Evolutionary conservation across 2,797 vertebrate species (phyloP).

Genomic region (Hapalemur alaotrensis): DNA sequence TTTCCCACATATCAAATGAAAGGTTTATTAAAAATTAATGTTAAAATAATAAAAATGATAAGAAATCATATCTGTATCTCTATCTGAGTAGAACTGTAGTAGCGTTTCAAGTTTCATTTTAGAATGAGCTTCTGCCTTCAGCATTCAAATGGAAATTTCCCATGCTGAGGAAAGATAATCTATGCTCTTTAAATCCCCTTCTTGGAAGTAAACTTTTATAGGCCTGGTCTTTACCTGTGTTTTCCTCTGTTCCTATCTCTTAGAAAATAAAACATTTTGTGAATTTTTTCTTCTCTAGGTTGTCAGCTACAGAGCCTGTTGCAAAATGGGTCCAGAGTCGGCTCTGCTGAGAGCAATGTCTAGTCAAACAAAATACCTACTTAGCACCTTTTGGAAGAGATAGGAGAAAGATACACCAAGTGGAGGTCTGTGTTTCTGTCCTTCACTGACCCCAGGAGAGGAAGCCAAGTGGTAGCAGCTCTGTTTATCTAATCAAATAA

Average conservation of each 20-base stretch:
- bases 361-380: not conserved
- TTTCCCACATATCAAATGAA: not conserved
- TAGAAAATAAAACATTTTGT: not conserved
- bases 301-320: not conserved
- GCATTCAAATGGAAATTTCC: not conserved
- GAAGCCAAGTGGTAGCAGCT: not conserved
- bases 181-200: not conserved
- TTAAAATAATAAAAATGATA: not conserved
- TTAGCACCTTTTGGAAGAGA: not conserved
- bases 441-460: not conserved
- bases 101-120: not conserved
- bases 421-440: not conserved
- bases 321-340: not conserved
- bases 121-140: not conserved
- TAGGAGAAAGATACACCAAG: not conserved
- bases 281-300: not conserved
- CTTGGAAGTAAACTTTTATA: not conserved
- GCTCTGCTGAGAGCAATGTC: not conserved
- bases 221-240: not conserved
- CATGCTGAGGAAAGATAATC: not conserved
- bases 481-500: constrained; percentile 31
- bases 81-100: not conserved
- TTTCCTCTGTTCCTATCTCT: not conserved
- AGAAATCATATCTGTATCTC: not conserved
- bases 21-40: not conserved